Conservation (phyloP, 2,797 vertebrate species). For the Gymnoscopelus braueri region DNA sequence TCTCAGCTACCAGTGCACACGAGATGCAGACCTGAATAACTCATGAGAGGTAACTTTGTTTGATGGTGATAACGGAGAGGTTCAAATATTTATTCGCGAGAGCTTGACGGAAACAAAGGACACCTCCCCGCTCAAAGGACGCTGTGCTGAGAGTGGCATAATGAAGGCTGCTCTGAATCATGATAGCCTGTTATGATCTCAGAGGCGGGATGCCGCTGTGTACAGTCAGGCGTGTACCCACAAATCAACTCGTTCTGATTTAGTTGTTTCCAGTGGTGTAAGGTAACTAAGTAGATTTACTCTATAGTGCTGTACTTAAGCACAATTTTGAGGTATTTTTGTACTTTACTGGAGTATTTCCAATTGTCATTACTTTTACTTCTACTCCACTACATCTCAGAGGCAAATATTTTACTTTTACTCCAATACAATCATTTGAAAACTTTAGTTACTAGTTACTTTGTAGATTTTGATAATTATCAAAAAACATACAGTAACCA, state of each 20-base stretch:
- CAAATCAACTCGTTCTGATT: constrained; percentile 27
- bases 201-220: constrained; percentile 8
- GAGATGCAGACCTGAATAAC: constrained; percentile 31
- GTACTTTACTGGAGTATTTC: too few relatives aligned
- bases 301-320: too few relatives aligned
- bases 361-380: too few relatives aligned
- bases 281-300: too few relatives aligned
- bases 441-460: too few relatives aligned
- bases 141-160: constrained; percentile 38
- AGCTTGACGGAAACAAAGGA: constrained; percentile 51
- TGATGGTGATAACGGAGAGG: constrained; percentile 31
- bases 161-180: constrained; percentile 40
- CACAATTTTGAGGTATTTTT: too few relatives aligned
- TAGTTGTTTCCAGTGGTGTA: constrained; percentile 12
- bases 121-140: constrained; percentile 45
- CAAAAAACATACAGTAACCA: too few relatives aligned
- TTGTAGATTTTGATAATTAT: too few relatives aligned
- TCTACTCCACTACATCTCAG: too few relatives aligned
- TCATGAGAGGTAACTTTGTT: constrained; percentile 41
- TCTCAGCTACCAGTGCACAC: constrained; percentile 31
- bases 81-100: constrained; percentile 49
- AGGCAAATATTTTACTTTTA: too few relatives aligned
- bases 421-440: too few relatives aligned
- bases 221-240: constrained; percentile 17
- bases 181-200: constrained; percentile 29